Base-by-base conservation (phyloP, 2,113 vertebrate genomes). In the Thunnus thynnus region DNA sequence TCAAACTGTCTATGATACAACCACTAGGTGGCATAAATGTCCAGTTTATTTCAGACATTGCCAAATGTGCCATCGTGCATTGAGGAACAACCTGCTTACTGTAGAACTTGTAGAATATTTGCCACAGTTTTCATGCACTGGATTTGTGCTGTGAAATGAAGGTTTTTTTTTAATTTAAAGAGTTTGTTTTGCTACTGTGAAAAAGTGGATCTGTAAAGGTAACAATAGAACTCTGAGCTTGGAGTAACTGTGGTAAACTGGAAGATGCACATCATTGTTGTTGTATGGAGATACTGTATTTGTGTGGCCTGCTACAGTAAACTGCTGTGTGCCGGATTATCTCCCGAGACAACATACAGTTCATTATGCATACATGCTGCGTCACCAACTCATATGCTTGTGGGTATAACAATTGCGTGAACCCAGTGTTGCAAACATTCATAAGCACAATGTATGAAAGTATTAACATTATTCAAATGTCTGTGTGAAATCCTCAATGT, bases 361-460 rank as follows among this genome's bases (percentile, higher is more conserved):
- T 64, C 7, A 50, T 36, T 41, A 20, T 65, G 47, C 72, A 64
- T 32, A 56, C 50, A 50, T 9, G 13, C 61, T 61, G 4, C 41
- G 27, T 57, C 41, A 56, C n/a, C 27, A 30, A 72, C 36, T 60
- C 12, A 69, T 58, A 55, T 44, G 47, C 46, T 64, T 50, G 27
- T 30, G 32, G 54, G 46, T 66, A 13, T 51, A 47, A 27, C 68
- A 22, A 10, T 20, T 6, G 9, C 1, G 17, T 30, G 17, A 58
- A 60, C 46, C 64, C 69, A 80, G 85, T 81, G 55, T 88, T 76
- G 55, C 22, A 78, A 73, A 61, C 55, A 13, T 65, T 80, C 72
- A 67, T 64, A 79, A 88, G 86, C 78, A 90, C 87, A 90, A 72
- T 27, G 36, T 71, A 27, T 78, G 62, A 54, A 76, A 80, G 84